A percentile compares a stretch with the other conserved stretches of the same genome.
Evolutionary conservation across 2,888 invertebrate species (phyloP).

Genomic region (Apamea anceps): DNA sequence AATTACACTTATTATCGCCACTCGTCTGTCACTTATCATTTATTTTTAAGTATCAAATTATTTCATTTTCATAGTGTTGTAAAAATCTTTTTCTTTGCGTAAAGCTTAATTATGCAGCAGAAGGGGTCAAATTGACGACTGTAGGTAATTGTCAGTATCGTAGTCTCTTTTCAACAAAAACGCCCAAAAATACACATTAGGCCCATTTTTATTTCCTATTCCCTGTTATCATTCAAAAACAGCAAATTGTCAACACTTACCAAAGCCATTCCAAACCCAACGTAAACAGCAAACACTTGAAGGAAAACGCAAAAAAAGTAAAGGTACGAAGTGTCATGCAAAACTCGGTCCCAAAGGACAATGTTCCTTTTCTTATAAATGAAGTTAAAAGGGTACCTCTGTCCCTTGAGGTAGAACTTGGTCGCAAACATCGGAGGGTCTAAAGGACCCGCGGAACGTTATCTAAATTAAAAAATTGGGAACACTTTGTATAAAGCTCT

Average conservation of each 20-base stretch:
- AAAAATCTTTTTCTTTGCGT: not conserved
- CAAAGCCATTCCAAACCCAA: constrained; percentile 49
- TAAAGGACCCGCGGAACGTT: constrained; percentile 59
- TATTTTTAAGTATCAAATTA: not conserved
- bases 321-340: constrained; percentile 78
- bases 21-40: not conserved
- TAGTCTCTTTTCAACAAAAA: not conserved
- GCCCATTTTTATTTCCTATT: not conserved
- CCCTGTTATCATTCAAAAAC: constrained; percentile 24
- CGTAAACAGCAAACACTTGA: constrained; percentile 53
- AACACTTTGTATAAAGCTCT: constrained; percentile 46
- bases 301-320: constrained; percentile 52
- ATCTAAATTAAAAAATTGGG: constrained; percentile 71
- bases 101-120: not conserved
- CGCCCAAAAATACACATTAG: not conserved
- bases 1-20: not conserved
- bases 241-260: constrained; percentile 56
- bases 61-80: not conserved
- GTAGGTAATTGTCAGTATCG: not conserved
- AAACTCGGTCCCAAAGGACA: constrained; percentile 77
- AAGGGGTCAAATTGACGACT: too few relatives aligned
- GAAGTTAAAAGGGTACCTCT: constrained; percentile 82
- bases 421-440: constrained; percentile 69
- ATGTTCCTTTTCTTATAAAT: constrained; percentile 84
- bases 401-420: constrained; percentile 71